Evolutionary conservation across 2,888 invertebrate species (phyloP), one percentile per base, ranked within the genome.

Genomic region (Dolichomitus sp.): DNA sequence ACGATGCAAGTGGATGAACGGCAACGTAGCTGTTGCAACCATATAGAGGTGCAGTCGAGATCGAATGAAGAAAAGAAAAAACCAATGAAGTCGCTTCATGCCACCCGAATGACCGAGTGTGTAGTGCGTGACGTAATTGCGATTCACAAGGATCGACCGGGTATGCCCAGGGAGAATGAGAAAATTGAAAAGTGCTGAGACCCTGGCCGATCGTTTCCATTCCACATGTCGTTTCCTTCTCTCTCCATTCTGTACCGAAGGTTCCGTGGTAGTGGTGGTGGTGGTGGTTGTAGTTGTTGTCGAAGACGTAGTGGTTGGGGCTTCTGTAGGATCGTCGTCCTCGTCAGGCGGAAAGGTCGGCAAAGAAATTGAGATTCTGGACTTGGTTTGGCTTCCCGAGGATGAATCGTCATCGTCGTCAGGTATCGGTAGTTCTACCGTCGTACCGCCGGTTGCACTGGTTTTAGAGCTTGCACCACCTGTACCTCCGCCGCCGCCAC

Each of bases 321-420:
- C 52, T 45, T 81, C 65, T 33, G 84, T 79, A 45, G 87, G 84
- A 12, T 79, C 85, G 27, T 92, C 91, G 66, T 94, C 96, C 80
- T 96, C 96, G 80, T 96, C 96, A 40, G 96, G 95, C 73, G 95
- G 95, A 93, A 95, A 96, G 40, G 96, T 96, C 70, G 96, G 96
- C 81, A 96, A 93, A 33, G 95, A 95, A 82, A 96, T 95, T 89
- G 95, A 95, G 23, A 96, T 95, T 69, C 94, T 94, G 54, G 95
- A 94, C 81, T 94, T 94, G 76, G 93, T 94, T 6, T 86, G 81
- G 84, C 66, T 83, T 81, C 74, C 85, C 82, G 88, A 63, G 17
- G 86, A 94, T 94, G 81, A 74, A 59, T 40, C 57, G 7, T 50
- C 95, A 88, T 94, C 92, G 74, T 91, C 94, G 79, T 89, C 90